These are phyloP conservation scores for Arrhamphus sclerolepis DNA, from an alignment of 2,797 vertebrate genomes.

Conservation along the genomic window DNA sequence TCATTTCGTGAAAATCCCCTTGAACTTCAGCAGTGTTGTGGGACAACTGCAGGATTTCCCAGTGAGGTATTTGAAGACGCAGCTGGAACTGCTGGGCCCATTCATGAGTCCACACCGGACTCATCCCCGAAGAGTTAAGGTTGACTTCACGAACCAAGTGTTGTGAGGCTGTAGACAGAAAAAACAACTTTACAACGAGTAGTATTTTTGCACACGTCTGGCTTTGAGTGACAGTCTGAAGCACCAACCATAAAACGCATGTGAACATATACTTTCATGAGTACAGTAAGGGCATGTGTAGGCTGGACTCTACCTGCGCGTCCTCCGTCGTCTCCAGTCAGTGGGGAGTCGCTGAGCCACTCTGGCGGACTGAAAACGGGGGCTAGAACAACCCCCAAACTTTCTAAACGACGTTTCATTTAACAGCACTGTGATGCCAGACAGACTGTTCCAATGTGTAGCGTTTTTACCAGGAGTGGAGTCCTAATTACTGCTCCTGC, in stretches of 20 bases:
- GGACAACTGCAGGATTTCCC: no score
- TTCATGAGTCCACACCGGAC: no score
- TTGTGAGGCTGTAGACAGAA: no score
- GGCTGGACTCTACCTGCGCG: slow-evolving; percentile 35
- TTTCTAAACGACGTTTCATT: background rate
- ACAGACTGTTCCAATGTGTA: background rate
- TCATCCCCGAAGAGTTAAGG: no score
- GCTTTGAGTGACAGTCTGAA: slow-evolving; percentile 16
- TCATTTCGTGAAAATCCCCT: background rate
- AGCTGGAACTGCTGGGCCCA: no score
- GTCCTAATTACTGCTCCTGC: background rate
- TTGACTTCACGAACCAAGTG: no score
- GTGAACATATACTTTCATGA: background rate
- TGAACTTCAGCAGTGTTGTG: background rate
- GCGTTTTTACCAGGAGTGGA: slow-evolving; percentile 9
- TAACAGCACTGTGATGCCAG: slow-evolving; percentile 31
- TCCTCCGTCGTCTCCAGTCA: background rate
- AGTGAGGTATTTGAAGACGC: no score
- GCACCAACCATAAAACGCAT: slow-evolving; percentile 12
- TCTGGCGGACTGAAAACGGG: background rate
- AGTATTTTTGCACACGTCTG: no score
- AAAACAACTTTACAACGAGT: no score
- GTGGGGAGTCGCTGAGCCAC: background rate
- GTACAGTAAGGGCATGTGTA: background rate
- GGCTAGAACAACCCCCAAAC: background rate